Base-by-base conservation (phyloP, 2,888 invertebrate species). In the Apodemia mormo region DNA sequence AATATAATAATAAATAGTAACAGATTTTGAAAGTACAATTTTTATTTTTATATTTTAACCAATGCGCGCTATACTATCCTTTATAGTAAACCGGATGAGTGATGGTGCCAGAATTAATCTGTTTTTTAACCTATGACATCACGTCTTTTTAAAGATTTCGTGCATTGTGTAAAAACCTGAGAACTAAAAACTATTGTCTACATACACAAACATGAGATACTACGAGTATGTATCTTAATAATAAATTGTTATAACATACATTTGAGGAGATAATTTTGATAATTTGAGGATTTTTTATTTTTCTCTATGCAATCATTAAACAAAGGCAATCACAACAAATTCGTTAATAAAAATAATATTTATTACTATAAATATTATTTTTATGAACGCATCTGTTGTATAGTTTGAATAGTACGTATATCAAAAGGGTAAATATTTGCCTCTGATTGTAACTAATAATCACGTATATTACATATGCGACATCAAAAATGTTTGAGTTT, bases 251-350 rank as follows among this genome's bases (percentile, higher is more conserved):
- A 2, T 56, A 54, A 58, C 4, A 43, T 56, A 12, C 33, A 80
- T 81, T 81, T 43, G n/a, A 45, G 3, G 14, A 30, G 43, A 66
- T 43, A 22, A 49, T 66, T 3, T 30, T 58, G 29, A 56, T 8
- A 56, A 8, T 54, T 9, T 56, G 4, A 29, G 29, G 29, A 1
- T 56, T 43, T 10, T 2, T 43, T 43, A 29, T 56, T 56, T 56
- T 29, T 29, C 56, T 14, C 56, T 29, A 22, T 56, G 30, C 4
- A 43, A 10, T 43, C 6, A 40, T 40, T 5, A 1, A 40, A 40
- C 1, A 37, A 37, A 37, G 40, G 40, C 5, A 40, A 40, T 40
- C 7, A 33, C 33, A 33, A 33, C 4, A 33, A 33, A 33, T 33
- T 2, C 33, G 2, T 33, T 33, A 5, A 37, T 4, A 5, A 37